Base-by-base conservation (phyloP, 2,888 invertebrate species). In the Iselma pallidipennis region DNA sequence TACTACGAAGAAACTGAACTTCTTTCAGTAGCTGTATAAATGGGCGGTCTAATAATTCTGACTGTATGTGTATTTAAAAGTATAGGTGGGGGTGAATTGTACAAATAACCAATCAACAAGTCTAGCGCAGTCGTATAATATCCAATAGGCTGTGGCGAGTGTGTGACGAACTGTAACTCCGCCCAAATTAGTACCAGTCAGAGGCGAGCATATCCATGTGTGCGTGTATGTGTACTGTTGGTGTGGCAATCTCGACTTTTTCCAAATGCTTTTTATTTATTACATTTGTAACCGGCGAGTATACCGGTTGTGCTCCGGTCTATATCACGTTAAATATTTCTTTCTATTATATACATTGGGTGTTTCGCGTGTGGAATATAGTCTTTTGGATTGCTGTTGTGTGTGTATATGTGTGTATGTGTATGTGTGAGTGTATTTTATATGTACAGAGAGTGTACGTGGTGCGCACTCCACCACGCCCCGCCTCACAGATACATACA, bases 261-360 rank as follows among this genome's bases (percentile, higher is more conserved):
- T 82, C 81, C 78, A 70, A 81, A 80, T 82, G 82, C 19, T 82
- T 88, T 87, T 88, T 88, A 88, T 88, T 88, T 88, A 88, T 88
- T 88, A 87, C 87, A 85, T 87, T 87, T 86, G 87, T 86, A 85
- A 83, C 84, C 84, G 84, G 83, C 85, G 86, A 85, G 85, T 87
- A 84, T 86, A 86, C 85, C 86, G 86, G 86, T 86, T 81, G 87
- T 85, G 78, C 77, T 74, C 59, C 61, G 66, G 59, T 73, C 59
- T 59, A 65, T 68, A 62, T 66, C 70, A 68, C 64, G 66, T 63
- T 63, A 57, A 64, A 67, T 66, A 67, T 26, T 26, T 25, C 50
- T 16, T 23, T 42, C 54, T 19, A 31, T 61, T 23, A 42, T 49
- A 33, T 29, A 29, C 1, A 29, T 29, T 29, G 29, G 9, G 12